Evolutionary conservation across 2,888 invertebrate species (phyloP), one percentile per base, ranked within the genome.

Genomic region (Yponomeuta evonymella): DNA sequence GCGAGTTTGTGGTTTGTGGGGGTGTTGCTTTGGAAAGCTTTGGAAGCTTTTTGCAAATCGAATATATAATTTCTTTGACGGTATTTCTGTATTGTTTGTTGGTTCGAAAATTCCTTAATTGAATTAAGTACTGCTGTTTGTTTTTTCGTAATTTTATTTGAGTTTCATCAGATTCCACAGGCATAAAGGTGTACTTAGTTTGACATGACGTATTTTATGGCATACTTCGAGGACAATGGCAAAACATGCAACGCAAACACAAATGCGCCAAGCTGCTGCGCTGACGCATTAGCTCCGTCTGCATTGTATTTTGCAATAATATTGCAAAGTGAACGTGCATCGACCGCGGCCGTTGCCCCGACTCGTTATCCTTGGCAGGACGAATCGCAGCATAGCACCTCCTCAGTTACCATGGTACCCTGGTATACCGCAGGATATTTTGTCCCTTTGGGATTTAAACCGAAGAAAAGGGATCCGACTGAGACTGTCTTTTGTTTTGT

Each of bases 401-500:
- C 87, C 81, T 73, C 77, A 76, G 74, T 78, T 78, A 81, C 86
- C 72, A 87, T 93, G 90, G 77, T 78, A 77, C 83, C 92, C 88
- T 93, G 82, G 92, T 93, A 89, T 73, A 79, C 81, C 81, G 88
- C 92, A 93, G 93, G 93, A 93, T 93, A 92, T 90, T 93, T 93
- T 83, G 92, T 93, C 93, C 93, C 93, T 92, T 92, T 90, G 93
- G 93, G 93, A 92, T 87, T 85, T 82, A 66, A 48, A 65, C 15
- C 48, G 30, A 71, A 48, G 64, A 33, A 70, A 64, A 63, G 64
- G 70, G 66, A 48, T 43, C 12, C 58, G 23, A 29, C 23, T 23
- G 23, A 23, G 23, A 23, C 67, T 30, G 51, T 29, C 30, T 67
- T 70, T 62, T 70, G 70, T 70, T 62, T 69, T 68, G 48, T 68